phyloP scores from a whole-genome alignment of 1,140 invertebrate species.

The Camponotus floridanus region DNA sequence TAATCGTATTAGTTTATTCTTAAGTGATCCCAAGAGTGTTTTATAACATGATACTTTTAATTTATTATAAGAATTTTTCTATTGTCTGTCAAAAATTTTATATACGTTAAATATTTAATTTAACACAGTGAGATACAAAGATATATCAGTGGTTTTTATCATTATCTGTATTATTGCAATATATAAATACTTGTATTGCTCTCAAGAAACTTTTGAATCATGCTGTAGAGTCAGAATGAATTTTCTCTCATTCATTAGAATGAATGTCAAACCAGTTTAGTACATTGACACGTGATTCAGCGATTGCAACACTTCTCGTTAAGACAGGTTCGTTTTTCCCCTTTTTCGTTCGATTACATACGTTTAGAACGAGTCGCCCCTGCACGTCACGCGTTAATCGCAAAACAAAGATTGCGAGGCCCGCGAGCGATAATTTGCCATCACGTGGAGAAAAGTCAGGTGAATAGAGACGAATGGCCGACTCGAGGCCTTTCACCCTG shows the following conservation, averaged over 20 bases:
- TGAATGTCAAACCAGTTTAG: not conserved
- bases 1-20: conserved; percentile 1
- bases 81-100: not conserved
- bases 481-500: conserved; percentile 79
- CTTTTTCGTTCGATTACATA: conserved; percentile 10
- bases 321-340: not conserved
- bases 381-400: not conserved
- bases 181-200: not conserved
- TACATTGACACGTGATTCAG: not conserved
- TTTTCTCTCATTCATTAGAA: conserved; percentile 19
- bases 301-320: conserved; percentile 12
- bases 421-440: conserved; percentile 64
- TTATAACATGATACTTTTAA: not conserved
- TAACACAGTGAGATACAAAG: not conserved
- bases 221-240: not conserved
- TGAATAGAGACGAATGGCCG: conserved; percentile 74
- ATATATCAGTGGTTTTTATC: conserved; percentile 4
- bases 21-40: not conserved
- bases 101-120: not conserved
- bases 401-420: conserved; percentile 44
- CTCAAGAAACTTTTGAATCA: not conserved
- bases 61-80: not conserved
- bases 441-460: conserved; percentile 64
- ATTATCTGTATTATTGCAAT: not conserved
- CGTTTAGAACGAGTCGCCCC: not conserved